These are phyloP conservation scores for Enteromius afrohamiltoni DNA, from an alignment of 2,797 vertebrate species.

Conservation along the genomic window DNA sequence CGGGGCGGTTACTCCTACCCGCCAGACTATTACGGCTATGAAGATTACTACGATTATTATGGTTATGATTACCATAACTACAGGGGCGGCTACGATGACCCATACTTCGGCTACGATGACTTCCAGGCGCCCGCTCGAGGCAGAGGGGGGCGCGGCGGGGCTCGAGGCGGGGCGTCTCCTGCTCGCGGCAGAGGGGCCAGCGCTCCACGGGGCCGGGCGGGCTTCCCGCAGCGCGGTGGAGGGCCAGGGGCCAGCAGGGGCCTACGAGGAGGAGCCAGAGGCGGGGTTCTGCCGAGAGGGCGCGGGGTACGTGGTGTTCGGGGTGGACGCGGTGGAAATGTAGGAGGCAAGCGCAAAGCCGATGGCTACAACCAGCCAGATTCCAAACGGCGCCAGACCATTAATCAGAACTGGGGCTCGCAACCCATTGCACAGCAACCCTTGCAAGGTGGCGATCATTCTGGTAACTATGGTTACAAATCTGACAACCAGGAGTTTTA, in stretches of 20 bases:
- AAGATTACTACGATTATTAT: slow-evolving; percentile 98
- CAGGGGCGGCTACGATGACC: slow-evolving; percentile 96
- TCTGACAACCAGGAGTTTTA: slow-evolving; percentile 99
- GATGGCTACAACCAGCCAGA: slow-evolving; percentile 99
- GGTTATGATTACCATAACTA: slow-evolving; percentile 98
- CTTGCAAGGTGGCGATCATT: slow-evolving; percentile 96
- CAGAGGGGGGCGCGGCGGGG: slow-evolving; percentile 90
- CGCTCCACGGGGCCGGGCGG: slow-evolving; percentile 86
- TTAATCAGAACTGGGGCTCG: slow-evolving; percentile 99
- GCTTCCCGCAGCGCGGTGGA: slow-evolving; percentile 84
- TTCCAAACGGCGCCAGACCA: slow-evolving; percentile 99
- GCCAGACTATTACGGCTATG: slow-evolving; percentile 94
- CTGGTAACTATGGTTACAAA: slow-evolving; percentile 99
- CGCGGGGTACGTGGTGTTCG: slow-evolving; percentile 99
- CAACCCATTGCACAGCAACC: slow-evolving; percentile 99
- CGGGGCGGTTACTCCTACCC: slow-evolving; percentile 93
- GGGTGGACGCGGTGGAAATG: slow-evolving; percentile 99
- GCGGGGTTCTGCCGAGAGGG: slow-evolving; percentile 94
- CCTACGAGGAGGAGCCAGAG: slow-evolving; percentile 88
- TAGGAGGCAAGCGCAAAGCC: slow-evolving; percentile 99
- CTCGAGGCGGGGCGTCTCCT: slow-evolving; percentile 84
- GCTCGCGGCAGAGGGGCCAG: slow-evolving; percentile 83
- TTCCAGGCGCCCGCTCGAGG: slow-evolving; percentile 91
- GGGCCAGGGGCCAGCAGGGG: slow-evolving; percentile 89
- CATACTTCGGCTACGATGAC: slow-evolving; percentile 96